Percentiles rank a stretch among this genome's conserved stretches.
Evolutionary conservation across 2,797 vertebrate genomes (phyloP).

Genomic region (Oryzias dopingdopingensis): DNA sequence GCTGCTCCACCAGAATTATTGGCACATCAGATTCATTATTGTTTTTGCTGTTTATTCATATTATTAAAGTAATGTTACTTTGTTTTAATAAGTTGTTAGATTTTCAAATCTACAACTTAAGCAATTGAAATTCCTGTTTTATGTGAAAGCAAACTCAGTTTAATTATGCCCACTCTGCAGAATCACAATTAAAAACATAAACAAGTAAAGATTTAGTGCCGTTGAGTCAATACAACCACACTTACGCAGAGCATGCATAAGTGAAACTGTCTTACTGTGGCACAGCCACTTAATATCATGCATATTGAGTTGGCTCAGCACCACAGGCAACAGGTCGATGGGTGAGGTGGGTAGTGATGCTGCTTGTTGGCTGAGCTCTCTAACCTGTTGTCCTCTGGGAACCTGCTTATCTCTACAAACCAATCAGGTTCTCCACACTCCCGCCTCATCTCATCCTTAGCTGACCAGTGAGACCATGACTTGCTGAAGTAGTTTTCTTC

Average conservation of each 20-base stretch:
- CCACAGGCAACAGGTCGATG: constrained; percentile 82
- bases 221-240: constrained; percentile 71
- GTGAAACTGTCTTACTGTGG: constrained; percentile 60
- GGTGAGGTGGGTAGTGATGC: constrained; percentile 53
- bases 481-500: constrained; percentile 47
- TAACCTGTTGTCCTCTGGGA: constrained; percentile 59
- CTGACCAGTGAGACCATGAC: constrained; percentile 60
- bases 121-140: constrained; percentile 21
- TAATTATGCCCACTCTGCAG: constrained; percentile 66
- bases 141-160: constrained; percentile 40
- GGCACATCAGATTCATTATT: constrained; percentile 30
- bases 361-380: constrained; percentile 40
- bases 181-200: constrained; percentile 81
- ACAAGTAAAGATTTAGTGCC: constrained; percentile 79
- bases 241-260: constrained; percentile 76
- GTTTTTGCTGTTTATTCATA: constrained; percentile 3
- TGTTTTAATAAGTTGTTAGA: background rate
- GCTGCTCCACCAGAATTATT: constrained; percentile 45
- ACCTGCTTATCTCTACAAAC: constrained; percentile 50
- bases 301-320: constrained; percentile 67
- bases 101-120: background rate
- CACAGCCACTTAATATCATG: constrained; percentile 67
- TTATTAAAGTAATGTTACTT: constrained; percentile 10
- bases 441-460: constrained; percentile 22
- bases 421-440: constrained; percentile 51